A percentile compares a stretch with the other conserved stretches of the same genome.
These are phyloP conservation scores for Lasioglossum lativentre DNA, from an alignment of 2,888 invertebrate species.

Conservation along the genomic window DNA sequence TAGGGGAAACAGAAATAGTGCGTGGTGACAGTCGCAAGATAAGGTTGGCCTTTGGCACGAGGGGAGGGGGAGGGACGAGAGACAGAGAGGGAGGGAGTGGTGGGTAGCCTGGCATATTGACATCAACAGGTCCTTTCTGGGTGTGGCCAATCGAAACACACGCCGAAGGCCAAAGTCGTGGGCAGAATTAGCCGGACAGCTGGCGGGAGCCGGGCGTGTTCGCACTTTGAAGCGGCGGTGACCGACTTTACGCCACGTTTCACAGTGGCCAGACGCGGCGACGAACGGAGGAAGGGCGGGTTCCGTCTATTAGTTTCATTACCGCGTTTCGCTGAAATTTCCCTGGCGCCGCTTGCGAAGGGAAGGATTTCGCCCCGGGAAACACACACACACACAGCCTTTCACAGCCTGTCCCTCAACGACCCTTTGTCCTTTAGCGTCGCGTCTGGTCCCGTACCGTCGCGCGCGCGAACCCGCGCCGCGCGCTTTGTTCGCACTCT, in stretches of 20 bases:
- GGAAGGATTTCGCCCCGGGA: constrained; percentile 24
- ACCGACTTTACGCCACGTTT: constrained; percentile 70
- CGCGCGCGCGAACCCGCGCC: background rate
- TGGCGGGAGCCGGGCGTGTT: constrained; percentile 63
- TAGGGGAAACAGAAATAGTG: constrained; percentile 19
- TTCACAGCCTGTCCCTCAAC: constrained; percentile 28
- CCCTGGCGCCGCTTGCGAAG: constrained; percentile 23
- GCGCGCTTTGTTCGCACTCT: constrained; percentile 17
- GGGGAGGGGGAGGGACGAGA: background rate
- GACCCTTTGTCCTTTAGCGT: constrained; percentile 36
- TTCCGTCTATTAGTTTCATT: constrained; percentile 68
- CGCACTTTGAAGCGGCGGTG: constrained; percentile 66
- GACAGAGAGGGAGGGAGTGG: background rate
- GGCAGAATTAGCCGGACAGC: constrained; percentile 61
- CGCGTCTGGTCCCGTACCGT: background rate
- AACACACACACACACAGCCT: constrained; percentile 17
- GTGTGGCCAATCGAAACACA: constrained; percentile 62
- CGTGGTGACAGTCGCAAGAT: constrained; percentile 27
- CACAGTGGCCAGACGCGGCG: constrained; percentile 37
- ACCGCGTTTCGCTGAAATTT: constrained; percentile 59
- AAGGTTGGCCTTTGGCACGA: background rate
- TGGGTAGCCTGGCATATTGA: constrained; percentile 48
- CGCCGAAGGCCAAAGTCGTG: constrained; percentile 61
- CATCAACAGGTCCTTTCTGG: constrained; percentile 66
- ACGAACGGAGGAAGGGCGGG: constrained; percentile 17